Base-by-base conservation (phyloP, 2,797 vertebrate genomes). In the Etheostoma perlongum region DNA sequence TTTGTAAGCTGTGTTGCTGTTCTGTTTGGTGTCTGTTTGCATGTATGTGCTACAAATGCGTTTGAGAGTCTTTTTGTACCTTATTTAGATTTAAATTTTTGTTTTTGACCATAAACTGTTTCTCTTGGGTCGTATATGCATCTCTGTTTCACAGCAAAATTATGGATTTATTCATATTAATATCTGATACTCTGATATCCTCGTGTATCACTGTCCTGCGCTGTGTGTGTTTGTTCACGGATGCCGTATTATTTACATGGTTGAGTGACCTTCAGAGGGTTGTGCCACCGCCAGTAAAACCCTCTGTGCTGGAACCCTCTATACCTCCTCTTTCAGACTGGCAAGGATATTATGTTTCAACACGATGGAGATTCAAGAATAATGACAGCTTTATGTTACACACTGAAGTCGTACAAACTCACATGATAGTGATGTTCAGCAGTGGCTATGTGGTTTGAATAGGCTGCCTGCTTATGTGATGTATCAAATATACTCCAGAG, bases 201-300 rank as follows among this genome's bases (percentile, higher is more conserved):
- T 67, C 1, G 12, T 68, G 68, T 60, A 64, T 70, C 78, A 33
- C 52, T 64, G 61, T 65, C 61, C 46, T 62, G 14, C 8, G 0
- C 49, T 30, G 68, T 55, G 55, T 80, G 72, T 82, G 82, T 81
- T 69, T 88, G 82, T 75, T 75, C 75, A 42, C 33, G 54, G 83
- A 63, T 61, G 78, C 62, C 64, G 63, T 83, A 85, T 83, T 81
- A 83, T 86, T 88, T 81, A 85, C 82, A 86, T 59, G 76, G 80
- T 76, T 81, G 82, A 66, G 75, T 84, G 84, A 92, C 92, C 92
- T 94, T 93, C 88, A 87, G 76, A 49, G 66, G 71, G 76, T 77
- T 79, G 57, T 87, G 82, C 83, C 86, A 88, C 75, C 75, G 86
- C 86, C 84, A 53, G 85, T 86, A 84, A 80, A 78, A 63, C 69